Conservation (phyloP, 2,113 vertebrate species). For the Hemichromis elongatus region DNA sequence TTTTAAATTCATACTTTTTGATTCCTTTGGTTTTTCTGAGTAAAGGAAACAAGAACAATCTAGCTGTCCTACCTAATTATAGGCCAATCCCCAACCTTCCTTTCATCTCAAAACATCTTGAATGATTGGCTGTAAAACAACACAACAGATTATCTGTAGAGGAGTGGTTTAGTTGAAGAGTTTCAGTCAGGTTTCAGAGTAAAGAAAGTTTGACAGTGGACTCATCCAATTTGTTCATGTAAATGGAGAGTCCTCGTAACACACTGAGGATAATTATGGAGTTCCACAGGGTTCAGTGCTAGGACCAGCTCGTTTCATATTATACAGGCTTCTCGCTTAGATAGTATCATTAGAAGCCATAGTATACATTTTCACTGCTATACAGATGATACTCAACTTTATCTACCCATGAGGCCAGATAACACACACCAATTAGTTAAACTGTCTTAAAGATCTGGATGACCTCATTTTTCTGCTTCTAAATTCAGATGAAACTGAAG, state of each 20-base stretch:
- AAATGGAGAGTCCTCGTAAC: not conserved
- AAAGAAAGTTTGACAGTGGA: not conserved
- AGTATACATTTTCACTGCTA: not conserved
- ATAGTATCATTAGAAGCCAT: not conserved
- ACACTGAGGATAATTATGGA: not conserved
- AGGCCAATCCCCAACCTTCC: not conserved
- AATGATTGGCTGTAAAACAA: not conserved
- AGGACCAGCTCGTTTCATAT: not conserved
- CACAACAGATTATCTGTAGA: not conserved
- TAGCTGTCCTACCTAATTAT: not conserved
- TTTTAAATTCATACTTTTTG: not conserved
- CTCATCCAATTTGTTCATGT: not conserved
- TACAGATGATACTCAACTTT: not conserved
- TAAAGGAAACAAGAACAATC: not conserved
- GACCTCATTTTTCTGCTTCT: not conserved
- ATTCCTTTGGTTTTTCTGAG: not conserved
- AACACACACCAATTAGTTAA: too few species aligned
- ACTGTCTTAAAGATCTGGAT: too few species aligned
- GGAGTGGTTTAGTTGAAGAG: not conserved
- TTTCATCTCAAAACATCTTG: not conserved
- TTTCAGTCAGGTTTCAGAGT: not conserved
- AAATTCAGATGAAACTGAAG: not conserved
- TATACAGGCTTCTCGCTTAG: not conserved
- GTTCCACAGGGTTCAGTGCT: not conserved
- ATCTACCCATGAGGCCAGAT: too few species aligned